Base-by-base conservation (phyloP, 1,140 invertebrate species). In the Brachionus koreanus region DNA sequence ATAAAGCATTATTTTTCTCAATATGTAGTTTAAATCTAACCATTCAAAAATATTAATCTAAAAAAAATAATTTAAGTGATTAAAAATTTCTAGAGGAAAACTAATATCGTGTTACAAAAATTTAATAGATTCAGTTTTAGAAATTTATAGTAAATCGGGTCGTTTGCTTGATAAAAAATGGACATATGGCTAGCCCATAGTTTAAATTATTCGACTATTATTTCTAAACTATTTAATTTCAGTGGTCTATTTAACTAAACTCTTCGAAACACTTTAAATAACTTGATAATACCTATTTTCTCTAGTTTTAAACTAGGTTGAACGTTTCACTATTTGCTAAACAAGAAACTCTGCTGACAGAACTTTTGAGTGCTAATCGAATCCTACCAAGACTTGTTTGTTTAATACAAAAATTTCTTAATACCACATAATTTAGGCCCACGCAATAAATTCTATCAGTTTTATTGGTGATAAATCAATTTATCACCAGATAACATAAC, bases 141-240 rank as follows among this genome's bases (percentile, higher is more conserved):
- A 57, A 57, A 57, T 2, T 25, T 29, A n/a, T 63, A 25, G 23
- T 19, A 63, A 63, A 69, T 69, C 65, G 65, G 65, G 65, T 69
- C 65, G 65, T 69, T 69, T 69, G 37, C 65, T 69, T 69, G 65
- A 69, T 69, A 69, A 69, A 67, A 65, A 65, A 65, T 65, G 63
- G 63, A 65, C 63, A 65, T 33, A 69, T 69, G 65, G 7, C 35
- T 69, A 37, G 49, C 49, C n/a, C 19, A 39, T 69, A 19, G 16
- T n/a, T 37, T 16, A 16, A 39, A 69, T 19, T 29, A 37, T 9
- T 37, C 35, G 35, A 69, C 16, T 69, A 39, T 69, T 69, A 65
- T 65, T 69, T 69, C 65, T 69, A 69, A 69, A 69, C 33, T 69
- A 69, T 69, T 69, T 69, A 69, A 39, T 69, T 69, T 69, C 65